These are phyloP conservation scores for Dorcus parallelipipedus DNA, from an alignment of 2,888 invertebrate species.

Conservation along the genomic window DNA sequence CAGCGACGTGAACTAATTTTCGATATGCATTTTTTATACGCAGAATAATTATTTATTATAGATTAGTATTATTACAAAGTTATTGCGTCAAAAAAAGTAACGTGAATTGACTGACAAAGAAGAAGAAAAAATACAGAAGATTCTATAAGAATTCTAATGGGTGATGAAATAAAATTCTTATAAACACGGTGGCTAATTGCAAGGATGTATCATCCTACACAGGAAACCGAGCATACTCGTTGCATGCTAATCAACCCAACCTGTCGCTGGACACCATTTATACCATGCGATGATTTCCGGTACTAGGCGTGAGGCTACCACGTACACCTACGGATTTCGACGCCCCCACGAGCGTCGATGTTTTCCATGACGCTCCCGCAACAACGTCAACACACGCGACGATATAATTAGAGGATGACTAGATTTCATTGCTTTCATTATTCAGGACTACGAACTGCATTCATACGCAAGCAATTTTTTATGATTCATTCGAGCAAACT, in stretches of 20 bases:
- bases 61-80: too few relatives aligned
- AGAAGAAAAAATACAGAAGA: too few relatives aligned
- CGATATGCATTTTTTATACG: too few relatives aligned
- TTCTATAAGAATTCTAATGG: too few relatives aligned
- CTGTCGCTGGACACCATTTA: slow-evolving; percentile 23
- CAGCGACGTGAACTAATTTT: too few relatives aligned
- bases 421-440: background rate
- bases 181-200: slow-evolving; percentile 14
- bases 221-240: slow-evolving; percentile 18
- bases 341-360: slow-evolving; percentile 17
- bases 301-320: slow-evolving; percentile 19
- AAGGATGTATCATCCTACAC: slow-evolving; percentile 22
- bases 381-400: slow-evolving; percentile 12
- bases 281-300: slow-evolving; percentile 27
- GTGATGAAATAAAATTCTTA: too few relatives aligned
- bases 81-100: too few relatives aligned
- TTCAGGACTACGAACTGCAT: too few relatives aligned
- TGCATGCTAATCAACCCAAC: slow-evolving; percentile 24
- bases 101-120: too few relatives aligned
- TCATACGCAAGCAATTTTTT: too few relatives aligned
- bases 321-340: slow-evolving; percentile 10
- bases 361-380: slow-evolving; percentile 3
- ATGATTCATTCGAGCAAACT: too few relatives aligned
- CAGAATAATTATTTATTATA: too few relatives aligned
- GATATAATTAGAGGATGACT: slow-evolving; percentile 20